Conservation (phyloP, 2,888 invertebrate genomes). For the Cinara cedri region DNA sequence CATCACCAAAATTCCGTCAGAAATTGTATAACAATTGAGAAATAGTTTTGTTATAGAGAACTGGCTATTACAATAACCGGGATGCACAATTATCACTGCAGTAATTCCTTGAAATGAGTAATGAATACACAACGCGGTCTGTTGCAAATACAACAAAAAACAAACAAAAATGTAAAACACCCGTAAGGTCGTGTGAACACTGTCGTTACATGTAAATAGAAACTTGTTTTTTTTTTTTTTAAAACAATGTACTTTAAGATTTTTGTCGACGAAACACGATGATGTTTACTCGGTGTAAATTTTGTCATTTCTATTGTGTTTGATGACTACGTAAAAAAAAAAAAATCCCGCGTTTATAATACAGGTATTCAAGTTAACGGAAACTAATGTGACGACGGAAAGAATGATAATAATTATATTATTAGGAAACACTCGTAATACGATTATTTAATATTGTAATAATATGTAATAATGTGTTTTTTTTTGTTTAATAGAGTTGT, state of each 20-base stretch:
- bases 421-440: too few species aligned
- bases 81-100: slow-evolving; percentile 4
- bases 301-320: slow-evolving; percentile 37
- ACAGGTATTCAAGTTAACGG: slow-evolving; percentile 11
- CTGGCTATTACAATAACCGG: neutral
- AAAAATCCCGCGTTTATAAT: too few species aligned
- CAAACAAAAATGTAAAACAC: slow-evolving; percentile 6
- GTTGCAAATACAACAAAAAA: slow-evolving; percentile 13
- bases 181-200: neutral
- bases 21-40: too few species aligned
- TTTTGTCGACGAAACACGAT: slow-evolving; percentile 40
- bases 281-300: slow-evolving; percentile 48
- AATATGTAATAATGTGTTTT: slow-evolving; percentile 1
- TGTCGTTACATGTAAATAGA: neutral
- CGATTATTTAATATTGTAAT: neutral
- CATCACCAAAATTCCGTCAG: too few species aligned
- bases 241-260: slow-evolving; percentile 36
- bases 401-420: slow-evolving; percentile 5
- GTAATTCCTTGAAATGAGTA: slow-evolving; percentile 8
- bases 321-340: slow-evolving; percentile 29
- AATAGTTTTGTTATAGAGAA: too few species aligned
- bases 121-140: slow-evolving; percentile 23
- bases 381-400: slow-evolving; percentile 5
- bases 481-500: too few species aligned
- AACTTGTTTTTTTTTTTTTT: slow-evolving; percentile 5